Base-by-base conservation (phyloP, 1,140 invertebrate genomes). In the Cyclina sinensis region DNA sequence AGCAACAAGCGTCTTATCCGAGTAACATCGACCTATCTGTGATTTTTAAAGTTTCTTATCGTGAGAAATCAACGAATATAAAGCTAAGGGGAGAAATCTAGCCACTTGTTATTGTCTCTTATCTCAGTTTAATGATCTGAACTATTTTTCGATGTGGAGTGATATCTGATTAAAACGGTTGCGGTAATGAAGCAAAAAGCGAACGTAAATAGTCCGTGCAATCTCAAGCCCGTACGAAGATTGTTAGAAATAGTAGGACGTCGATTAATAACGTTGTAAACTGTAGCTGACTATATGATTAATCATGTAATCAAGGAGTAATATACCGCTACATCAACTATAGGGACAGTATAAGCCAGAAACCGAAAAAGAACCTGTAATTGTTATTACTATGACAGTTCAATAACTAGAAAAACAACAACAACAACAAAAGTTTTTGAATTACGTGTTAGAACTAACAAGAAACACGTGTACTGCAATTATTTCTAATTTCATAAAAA, bases 111-210 rank as follows among this genome's bases (percentile, higher is more conserved):
- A 80, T 87, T 18, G 32, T 37, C 37, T 51, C 35, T 79, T 87
- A 87, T 87, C 85, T 37, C 54, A n/a, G 32, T 87, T 87, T 87
- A 87, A 87, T 80, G 85, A 87, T 68, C 74, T 43, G 74, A 87
- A 87, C 85, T 87, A 87, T 87, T 87, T 87, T 78, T 79, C 76
- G 85, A 80, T 79, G 85, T 74, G 74, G 73, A 79, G 85, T 35
- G 85, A 87, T 87, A 87, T 87, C 85, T 65, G 85, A 87, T 87
- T 80, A 80, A 79, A 79, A 43, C 59, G 57, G 54, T 78, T 43
- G 21, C 27, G 85, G 74, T 87, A 87, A 87, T 87, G 85, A 87
- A 78, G 85, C 85, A 80, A 68, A 80, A 65, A 65, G 76, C 39
- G 57, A 57, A 24, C 70, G 85, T 87, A 87, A 87, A 87, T 87